Evolutionary conservation across 2,113 vertebrate species (phyloP).

Genomic region (Cebus imitator): DNA sequence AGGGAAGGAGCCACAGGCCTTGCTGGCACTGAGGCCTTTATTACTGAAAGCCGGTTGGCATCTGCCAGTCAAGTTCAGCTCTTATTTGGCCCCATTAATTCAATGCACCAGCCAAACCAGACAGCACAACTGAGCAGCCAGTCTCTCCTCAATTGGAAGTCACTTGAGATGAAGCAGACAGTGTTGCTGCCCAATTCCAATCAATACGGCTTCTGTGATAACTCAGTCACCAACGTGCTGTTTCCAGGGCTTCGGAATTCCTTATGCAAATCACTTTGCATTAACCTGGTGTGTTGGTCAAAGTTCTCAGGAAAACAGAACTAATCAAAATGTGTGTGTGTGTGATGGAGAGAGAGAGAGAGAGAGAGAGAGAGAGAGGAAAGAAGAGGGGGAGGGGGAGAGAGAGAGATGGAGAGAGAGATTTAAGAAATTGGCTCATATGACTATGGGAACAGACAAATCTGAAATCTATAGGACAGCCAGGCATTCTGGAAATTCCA

Average conservation of each 20-base stretch:
- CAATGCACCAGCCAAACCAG: not conserved
- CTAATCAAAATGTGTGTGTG: not conserved
- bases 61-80: not conserved
- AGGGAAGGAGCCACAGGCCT: not conserved
- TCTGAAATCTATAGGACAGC: not conserved
- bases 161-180: not conserved
- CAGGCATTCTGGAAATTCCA: not conserved
- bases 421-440: not conserved
- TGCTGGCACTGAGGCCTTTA: not conserved
- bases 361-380: not conserved
- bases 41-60: not conserved
- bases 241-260: not conserved
- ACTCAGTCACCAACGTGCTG: not conserved
- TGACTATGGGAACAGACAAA: not conserved
- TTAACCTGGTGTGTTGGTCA: not conserved
- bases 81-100: not conserved
- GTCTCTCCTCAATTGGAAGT: not conserved
- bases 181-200: not conserved
- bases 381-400: not conserved
- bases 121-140: not conserved
- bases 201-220: not conserved
- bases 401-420: not conserved
- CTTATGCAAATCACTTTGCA: not conserved
- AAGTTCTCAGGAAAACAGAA: not conserved
- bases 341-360: not conserved